Evolutionary conservation across 2,888 invertebrate genomes (phyloP).

Genomic region (Pseudanteris insignis): DNA sequence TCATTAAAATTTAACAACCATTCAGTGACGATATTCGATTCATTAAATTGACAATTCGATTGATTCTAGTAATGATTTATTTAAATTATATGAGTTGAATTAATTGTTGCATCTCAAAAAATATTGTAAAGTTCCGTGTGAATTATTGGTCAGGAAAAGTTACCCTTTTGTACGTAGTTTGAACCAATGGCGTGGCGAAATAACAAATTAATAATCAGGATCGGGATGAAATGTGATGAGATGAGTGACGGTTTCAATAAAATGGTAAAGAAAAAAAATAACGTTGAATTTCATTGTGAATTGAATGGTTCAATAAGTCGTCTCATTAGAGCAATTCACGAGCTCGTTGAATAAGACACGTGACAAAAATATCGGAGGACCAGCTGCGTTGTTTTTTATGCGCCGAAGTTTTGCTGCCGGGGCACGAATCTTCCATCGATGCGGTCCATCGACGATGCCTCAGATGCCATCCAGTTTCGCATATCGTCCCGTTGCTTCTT

Average conservation of each 20-base stretch:
- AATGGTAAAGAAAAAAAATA: neutral
- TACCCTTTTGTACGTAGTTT: too few relatives aligned
- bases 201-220: too few relatives aligned
- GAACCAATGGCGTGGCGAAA: too few relatives aligned
- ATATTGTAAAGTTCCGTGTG: too few relatives aligned
- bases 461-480: constrained; percentile 41
- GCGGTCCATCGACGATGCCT: constrained; percentile 38
- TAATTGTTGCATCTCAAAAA: too few relatives aligned
- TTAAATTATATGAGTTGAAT: too few relatives aligned
- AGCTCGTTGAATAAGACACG: constrained; percentile 24
- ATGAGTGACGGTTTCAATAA: too few relatives aligned
- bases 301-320: constrained; percentile 30
- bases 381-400: constrained; percentile 34
- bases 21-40: too few relatives aligned
- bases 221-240: too few relatives aligned
- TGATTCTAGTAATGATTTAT: too few relatives aligned
- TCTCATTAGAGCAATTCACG: constrained; percentile 38
- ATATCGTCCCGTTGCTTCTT: constrained; percentile 38
- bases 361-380: constrained; percentile 33
- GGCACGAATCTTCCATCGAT: constrained; percentile 36
- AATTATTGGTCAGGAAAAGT: too few relatives aligned
- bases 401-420: constrained; percentile 10
- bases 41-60: too few relatives aligned
- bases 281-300: neutral
- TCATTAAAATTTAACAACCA: constrained; percentile 20